A percentile compares a stretch with the other conserved stretches of the same genome.
Conservation (phyloP, 2,113 vertebrate species). For the Illadopsis cleaveri region DNA sequence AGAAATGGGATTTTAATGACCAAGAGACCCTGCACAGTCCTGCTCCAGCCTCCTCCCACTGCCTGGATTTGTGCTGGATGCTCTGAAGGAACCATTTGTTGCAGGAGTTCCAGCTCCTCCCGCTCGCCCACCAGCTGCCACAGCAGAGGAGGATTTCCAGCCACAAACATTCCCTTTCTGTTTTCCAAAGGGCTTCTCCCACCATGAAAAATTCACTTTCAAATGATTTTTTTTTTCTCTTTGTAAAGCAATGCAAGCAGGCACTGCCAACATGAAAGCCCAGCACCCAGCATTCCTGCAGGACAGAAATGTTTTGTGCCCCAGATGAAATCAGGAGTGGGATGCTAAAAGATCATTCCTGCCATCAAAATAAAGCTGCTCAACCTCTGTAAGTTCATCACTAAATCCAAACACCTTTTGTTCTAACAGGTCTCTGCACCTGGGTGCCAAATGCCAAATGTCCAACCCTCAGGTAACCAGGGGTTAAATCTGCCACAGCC, state of each 20-base stretch:
- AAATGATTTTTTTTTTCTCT: not conserved
- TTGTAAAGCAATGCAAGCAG: not conserved
- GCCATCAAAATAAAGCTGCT: not conserved
- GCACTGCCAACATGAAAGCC: not conserved
- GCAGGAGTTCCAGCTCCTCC: not conserved
- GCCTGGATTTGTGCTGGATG: not conserved
- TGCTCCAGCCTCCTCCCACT: not conserved
- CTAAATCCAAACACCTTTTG: not conserved
- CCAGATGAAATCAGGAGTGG: not conserved
- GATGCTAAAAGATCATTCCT: not conserved
- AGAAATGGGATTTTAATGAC: not conserved
- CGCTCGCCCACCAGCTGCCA: not conserved
- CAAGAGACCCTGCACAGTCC: not conserved
- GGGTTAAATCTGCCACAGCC: not conserved
- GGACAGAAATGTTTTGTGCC: not conserved
- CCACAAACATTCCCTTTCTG: not conserved
- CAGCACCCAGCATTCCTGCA: not conserved
- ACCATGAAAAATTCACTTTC: not conserved
- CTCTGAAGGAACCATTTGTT: slow-evolving; percentile 11
- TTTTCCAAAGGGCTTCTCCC: not conserved
- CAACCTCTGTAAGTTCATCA: not conserved
- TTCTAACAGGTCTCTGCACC: not conserved
- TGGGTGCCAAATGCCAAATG: not conserved
- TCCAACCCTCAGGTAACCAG: not conserved
- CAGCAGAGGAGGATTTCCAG: not conserved